A percentile compares a stretch with the other conserved stretches of the same genome.
These are phyloP conservation scores for Jaculus jaculus DNA, from an alignment of 2,113 vertebrate genomes.

Conservation along the genomic window DNA sequence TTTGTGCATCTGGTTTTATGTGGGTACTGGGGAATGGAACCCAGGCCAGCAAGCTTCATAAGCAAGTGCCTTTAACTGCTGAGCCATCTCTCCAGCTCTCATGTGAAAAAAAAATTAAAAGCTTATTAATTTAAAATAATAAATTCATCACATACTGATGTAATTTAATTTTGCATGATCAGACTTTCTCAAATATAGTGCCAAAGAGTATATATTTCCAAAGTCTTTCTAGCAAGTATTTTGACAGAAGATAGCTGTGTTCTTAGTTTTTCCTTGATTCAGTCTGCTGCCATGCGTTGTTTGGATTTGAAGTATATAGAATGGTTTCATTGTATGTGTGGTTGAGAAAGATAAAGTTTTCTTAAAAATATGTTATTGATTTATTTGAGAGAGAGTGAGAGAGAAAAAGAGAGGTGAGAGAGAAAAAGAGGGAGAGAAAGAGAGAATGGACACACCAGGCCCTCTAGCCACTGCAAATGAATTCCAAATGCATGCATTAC, in stretches of 20 bases:
- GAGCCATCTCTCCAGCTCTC: too few relatives aligned
- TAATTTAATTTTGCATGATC: neutral
- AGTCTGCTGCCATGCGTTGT: neutral
- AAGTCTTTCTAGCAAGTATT: neutral
- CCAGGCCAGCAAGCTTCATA: too few relatives aligned
- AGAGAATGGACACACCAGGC: too few relatives aligned
- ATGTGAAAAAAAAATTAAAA: conserved; percentile 21
- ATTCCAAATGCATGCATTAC: too few relatives aligned
- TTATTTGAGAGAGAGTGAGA: too few relatives aligned
- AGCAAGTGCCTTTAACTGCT: too few relatives aligned
- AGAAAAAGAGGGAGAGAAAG: too few relatives aligned
- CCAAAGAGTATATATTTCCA: conserved; percentile 1
- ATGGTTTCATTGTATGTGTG: neutral
- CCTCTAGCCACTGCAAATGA: too few relatives aligned
- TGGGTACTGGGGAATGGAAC: too few relatives aligned
- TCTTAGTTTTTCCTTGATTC: neutral
- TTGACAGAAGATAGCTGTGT: neutral
- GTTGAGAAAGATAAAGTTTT: neutral
- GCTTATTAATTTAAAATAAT: conserved; percentile 40
- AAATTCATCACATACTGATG: neutral
- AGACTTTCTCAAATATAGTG: neutral
- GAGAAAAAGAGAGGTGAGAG: too few relatives aligned
- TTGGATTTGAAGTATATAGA: neutral
- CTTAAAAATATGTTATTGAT: too few relatives aligned
- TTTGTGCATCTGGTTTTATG: too few relatives aligned